These are phyloP conservation scores for Colletes latitarsis DNA, from an alignment of 1,140 invertebrate species.

Conservation along the genomic window DNA sequence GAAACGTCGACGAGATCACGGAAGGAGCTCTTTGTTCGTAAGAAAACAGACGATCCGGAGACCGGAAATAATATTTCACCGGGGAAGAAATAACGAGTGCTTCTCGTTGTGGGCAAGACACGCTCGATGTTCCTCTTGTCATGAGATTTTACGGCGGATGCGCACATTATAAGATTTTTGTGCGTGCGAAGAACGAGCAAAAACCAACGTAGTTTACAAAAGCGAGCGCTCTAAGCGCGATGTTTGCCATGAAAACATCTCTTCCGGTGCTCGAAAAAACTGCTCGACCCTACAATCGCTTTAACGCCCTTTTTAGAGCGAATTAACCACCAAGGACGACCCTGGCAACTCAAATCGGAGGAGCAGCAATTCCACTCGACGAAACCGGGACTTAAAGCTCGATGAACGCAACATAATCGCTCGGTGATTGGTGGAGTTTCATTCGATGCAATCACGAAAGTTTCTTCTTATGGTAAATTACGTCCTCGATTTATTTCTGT, in stretches of 20 bases:
- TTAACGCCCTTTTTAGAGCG: background rate
- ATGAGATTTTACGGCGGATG: conserved; percentile 63
- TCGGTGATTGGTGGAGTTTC: background rate
- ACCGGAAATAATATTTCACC: conserved; percentile 58
- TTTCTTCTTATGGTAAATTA: background rate
- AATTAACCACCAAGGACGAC: background rate
- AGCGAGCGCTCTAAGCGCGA: background rate
- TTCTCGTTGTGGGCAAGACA: conserved; percentile 9
- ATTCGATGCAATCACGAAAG: background rate
- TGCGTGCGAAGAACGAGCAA: conserved; percentile 37
- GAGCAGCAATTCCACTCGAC: background rate
- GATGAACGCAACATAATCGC: background rate
- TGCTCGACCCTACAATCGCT: background rate
- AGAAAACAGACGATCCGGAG: conserved; percentile 31
- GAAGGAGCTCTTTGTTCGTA: conserved; percentile 35
- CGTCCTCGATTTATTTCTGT: no score
- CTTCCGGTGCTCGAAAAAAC: conserved; percentile 35
- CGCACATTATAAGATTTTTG: conserved; percentile 58
- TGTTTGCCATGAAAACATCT: conserved; percentile 48
- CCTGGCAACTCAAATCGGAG: background rate
- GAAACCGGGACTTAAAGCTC: no score
- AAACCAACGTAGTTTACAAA: conserved; percentile 39
- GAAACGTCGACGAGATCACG: background rate
- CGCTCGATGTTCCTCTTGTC: conserved; percentile 32
- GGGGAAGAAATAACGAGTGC: conserved; percentile 34